Evolutionary conservation across 2,797 vertebrate species (phyloP).

Genomic region (Onychomys arenicola): DNA sequence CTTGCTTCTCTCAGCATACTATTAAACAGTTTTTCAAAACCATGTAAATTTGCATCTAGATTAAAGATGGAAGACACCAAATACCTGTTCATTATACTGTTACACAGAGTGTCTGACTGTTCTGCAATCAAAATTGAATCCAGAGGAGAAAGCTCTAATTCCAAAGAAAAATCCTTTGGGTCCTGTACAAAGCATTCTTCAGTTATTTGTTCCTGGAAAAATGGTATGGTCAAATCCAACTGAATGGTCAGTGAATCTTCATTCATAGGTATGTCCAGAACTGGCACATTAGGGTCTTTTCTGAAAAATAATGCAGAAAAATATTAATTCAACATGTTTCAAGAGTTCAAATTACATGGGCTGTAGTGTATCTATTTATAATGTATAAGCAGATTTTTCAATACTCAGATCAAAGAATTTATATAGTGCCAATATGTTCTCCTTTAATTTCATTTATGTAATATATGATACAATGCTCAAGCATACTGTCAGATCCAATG

Average conservation of each 20-base stretch:
- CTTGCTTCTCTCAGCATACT: background rate
- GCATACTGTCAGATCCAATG: background rate
- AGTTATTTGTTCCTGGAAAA: constrained; percentile 56
- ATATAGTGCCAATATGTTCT: background rate
- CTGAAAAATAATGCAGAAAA: constrained; percentile 68
- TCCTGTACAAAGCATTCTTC: constrained; percentile 40
- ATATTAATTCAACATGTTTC: background rate
- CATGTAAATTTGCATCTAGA: background rate
- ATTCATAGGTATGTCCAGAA: constrained; percentile 62
- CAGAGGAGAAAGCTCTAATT: constrained; percentile 71
- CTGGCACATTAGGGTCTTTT: constrained; percentile 60
- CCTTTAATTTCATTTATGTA: background rate
- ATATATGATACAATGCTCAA: background rate
- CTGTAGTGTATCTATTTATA: background rate
- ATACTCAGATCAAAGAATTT: constrained; percentile 24
- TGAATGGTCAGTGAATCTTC: constrained; percentile 17
- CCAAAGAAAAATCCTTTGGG: constrained; percentile 58
- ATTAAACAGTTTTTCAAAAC: background rate
- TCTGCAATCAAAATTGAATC: constrained; percentile 84
- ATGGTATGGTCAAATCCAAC: constrained; percentile 60
- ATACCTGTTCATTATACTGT: constrained; percentile 83
- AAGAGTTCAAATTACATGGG: background rate
- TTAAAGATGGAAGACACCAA: constrained; percentile 8
- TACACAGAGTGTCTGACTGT: constrained; percentile 63
- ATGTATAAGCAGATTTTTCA: constrained; percentile 11